These are phyloP conservation scores for Drosophila truncata DNA, from an alignment of 1,140 invertebrate species.

Conservation along the genomic window DNA sequence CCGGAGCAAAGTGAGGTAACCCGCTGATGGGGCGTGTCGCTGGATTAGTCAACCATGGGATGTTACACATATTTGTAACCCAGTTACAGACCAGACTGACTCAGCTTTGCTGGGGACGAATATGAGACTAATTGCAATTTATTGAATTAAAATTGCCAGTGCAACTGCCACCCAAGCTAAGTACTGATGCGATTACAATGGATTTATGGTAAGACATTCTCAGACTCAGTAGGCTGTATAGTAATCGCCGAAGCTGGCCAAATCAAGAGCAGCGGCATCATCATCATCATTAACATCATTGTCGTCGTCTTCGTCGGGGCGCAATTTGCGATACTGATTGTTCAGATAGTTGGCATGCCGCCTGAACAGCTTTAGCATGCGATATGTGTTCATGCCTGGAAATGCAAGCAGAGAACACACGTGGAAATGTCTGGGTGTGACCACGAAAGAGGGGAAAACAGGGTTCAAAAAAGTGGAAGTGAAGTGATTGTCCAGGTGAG, in stretches of 20 bases:
- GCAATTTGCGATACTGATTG: slow-evolving; percentile 84
- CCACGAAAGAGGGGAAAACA: background rate
- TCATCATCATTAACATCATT: slow-evolving; percentile 21
- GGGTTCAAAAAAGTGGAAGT: slow-evolving; percentile 15
- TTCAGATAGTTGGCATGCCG: slow-evolving; percentile 83
- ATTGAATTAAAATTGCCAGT: slow-evolving; percentile 40
- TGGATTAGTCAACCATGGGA: slow-evolving; percentile 60
- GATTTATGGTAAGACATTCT: slow-evolving; percentile 60
- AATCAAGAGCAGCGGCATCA: slow-evolving; percentile 16
- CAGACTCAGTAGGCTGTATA: slow-evolving; percentile 64
- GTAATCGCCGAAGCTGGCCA: slow-evolving; percentile 35
- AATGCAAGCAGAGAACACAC: slow-evolving; percentile 61
- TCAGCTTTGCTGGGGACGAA: slow-evolving; percentile 30
- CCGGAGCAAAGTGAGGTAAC: slow-evolving; percentile 40
- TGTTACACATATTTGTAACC: slow-evolving; percentile 51
- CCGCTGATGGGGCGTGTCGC: slow-evolving; percentile 25
- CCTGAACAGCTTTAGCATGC: slow-evolving; percentile 82
- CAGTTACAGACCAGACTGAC: slow-evolving; percentile 36
- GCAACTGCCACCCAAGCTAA: slow-evolving; percentile 47
- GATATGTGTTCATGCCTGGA: slow-evolving; percentile 84
- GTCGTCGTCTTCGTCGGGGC: slow-evolving; percentile 71
- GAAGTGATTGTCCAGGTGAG: slow-evolving; percentile 33
- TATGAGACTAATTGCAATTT: slow-evolving; percentile 50
- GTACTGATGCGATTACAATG: slow-evolving; percentile 60
- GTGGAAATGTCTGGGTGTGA: slow-evolving; percentile 40